Evolutionary conservation across 2,888 invertebrate species (phyloP), one percentile per base, ranked within the genome.

Genomic region (Apamea sordens): DNA sequence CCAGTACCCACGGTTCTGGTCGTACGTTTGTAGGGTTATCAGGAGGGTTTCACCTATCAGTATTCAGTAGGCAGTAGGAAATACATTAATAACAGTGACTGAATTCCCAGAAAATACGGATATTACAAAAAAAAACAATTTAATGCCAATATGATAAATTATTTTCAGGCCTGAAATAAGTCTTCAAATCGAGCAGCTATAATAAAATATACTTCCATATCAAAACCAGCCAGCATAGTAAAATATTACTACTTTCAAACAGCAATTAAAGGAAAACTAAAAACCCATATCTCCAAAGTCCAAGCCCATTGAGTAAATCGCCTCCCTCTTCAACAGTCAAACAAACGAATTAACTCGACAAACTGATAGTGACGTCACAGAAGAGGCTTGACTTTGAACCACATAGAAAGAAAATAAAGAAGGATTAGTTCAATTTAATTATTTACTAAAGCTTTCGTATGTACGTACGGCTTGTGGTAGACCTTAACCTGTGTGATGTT

Each of bases 291-390:
- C 56, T 69, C 41, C 67, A 41, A 82, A 36, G 47, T 69, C 68
- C 36, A 21, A 50, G 36, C 83, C 73, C 44, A 73, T 69, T 76
- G 65, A 77, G 53, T 64, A 84, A 87, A 87, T 77, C 77, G 69
- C 63, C 71, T 59, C 67, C 73, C 80, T 75, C 76, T 86, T 75
- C 76, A 75, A 63, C 61, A 83, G 76, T 65, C 81, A 78, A 82
- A 82, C 82, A 88, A 89, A 87, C 73, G 80, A 82, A 88, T 88
- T 85, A 87, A 77, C 78, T 88, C 73, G 24, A 82, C 77, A 87
- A 87, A 89, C 88, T 76, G 76, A 77, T 59, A 76, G 65, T 72
- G 81, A 72, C 77, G 63, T 83, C 87, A 87, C 76, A 50, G 77
- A 81, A 75, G 79, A 71, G 79, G 47, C 77, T 84, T 89, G 80